A percentile compares a stretch with the other conserved stretches of the same genome.
Evolutionary conservation across 2,888 invertebrate genomes (phyloP).

Genomic region (Lepeophtheirus nordmannii): DNA sequence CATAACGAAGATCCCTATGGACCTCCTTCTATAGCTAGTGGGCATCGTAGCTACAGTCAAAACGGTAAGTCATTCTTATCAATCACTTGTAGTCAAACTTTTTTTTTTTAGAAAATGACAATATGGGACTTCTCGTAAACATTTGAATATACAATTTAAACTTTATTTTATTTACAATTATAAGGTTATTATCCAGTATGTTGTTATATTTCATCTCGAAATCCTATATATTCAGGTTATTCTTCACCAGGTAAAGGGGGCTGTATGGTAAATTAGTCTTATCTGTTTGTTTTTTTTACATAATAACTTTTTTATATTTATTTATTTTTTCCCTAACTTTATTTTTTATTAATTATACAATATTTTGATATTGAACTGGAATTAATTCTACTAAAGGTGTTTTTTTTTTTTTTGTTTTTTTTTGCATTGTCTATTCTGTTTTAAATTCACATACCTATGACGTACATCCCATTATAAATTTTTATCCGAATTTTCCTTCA

Average conservation of each 20-base stretch:
- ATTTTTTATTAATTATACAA: not conserved
- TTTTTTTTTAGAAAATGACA: too few species aligned
- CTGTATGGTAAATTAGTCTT: too few species aligned
- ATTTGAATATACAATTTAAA: too few species aligned
- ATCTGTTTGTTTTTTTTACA: not conserved
- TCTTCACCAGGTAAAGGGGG: too few species aligned
- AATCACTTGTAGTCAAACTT: too few species aligned
- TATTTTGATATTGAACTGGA: not conserved
- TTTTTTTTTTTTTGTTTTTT: not conserved
- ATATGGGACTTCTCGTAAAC: too few species aligned
- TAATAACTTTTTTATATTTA: not conserved
- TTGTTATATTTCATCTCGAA: too few species aligned
- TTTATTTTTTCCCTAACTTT: not conserved
- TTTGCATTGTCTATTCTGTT: not conserved
- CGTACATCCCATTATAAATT: too few species aligned
- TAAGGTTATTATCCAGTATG: too few species aligned
- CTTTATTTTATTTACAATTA: too few species aligned
- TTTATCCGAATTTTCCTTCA: not conserved
- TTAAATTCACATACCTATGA: too few species aligned
- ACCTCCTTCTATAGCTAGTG: not conserved
- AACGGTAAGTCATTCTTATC: not conserved
- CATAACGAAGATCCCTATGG: not conserved
- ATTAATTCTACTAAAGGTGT: not conserved
- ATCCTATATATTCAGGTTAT: too few species aligned
- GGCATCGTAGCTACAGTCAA: slow-evolving; percentile 9